phyloP scores from a whole-genome alignment of 2,888 invertebrate genomes.

The Copidosoma aretas region DNA sequence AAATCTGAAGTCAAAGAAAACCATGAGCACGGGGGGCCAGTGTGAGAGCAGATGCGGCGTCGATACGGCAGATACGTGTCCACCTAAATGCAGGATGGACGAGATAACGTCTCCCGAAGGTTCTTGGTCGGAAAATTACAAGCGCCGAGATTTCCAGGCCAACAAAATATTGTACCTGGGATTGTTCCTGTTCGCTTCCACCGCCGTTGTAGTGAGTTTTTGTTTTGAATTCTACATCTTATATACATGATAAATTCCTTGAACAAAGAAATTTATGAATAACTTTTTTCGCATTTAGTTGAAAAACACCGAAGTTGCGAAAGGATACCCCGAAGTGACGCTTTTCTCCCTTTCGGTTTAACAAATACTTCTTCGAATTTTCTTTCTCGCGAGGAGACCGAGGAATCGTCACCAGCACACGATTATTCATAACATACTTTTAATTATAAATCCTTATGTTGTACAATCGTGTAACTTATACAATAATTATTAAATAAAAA shows the following conservation, averaged over 20 bases:
- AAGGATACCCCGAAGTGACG: conserved; percentile 22
- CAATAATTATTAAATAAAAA: background rate
- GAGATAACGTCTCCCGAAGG: conserved; percentile 31
- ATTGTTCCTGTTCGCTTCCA: background rate
- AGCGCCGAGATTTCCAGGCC: conserved; percentile 16
- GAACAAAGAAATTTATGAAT: too few species aligned
- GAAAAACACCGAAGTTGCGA: background rate
- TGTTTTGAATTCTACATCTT: too few species aligned
- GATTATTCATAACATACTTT: conserved; percentile 18
- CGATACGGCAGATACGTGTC: background rate
- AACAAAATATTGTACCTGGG: conserved; percentile 13
- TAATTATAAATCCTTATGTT: conserved; percentile 40
- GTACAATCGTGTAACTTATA: conserved; percentile 30
- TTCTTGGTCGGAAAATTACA: conserved; percentile 34
- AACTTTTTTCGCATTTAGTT: conserved; percentile 2
- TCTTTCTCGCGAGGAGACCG: background rate
- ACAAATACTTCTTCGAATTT: background rate
- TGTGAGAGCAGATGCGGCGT: conserved; percentile 1
- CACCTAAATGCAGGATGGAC: conserved; percentile 32
- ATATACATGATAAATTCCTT: too few species aligned
- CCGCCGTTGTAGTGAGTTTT: background rate
- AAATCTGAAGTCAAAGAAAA: conserved; percentile 10
- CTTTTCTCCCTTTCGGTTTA: background rate
- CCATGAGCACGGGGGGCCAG: conserved; percentile 12
- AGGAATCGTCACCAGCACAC: background rate